phyloP scores from a whole-genome alignment of 2,797 vertebrate species.

The Varecia variegata region DNA sequence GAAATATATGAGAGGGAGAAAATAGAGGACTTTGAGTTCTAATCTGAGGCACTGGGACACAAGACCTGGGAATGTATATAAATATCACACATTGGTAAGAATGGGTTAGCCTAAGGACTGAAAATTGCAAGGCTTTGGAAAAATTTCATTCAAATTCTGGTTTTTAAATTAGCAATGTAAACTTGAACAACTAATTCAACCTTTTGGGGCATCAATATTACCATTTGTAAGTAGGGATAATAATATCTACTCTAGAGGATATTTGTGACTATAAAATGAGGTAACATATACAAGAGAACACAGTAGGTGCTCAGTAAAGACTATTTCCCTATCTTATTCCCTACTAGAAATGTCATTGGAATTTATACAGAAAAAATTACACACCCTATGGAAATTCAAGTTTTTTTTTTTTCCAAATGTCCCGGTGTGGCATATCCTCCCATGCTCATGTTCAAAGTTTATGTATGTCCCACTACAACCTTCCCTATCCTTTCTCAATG shows the following conservation, averaged over 20 bases:
- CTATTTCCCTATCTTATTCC: not conserved
- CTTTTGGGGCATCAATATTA: not conserved
- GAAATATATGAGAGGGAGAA: not conserved
- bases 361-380: not conserved
- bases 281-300: not conserved
- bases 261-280: not conserved
- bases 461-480: not conserved
- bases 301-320: not conserved
- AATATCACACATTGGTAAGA: not conserved
- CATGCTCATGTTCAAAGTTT: not conserved
- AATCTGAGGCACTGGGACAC: not conserved
- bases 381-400: not conserved
- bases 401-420: conserved; percentile 7
- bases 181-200: not conserved
- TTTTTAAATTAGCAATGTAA: not conserved
- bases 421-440: not conserved
- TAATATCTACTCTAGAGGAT: not conserved
- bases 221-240: not conserved
- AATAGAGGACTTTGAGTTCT: not conserved
- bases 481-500: not conserved
- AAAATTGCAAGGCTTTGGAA: not conserved
- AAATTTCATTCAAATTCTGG: not conserved
- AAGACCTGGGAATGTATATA: not conserved
- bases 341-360: not conserved
- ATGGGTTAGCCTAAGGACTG: not conserved